These are phyloP conservation scores for Choristoneura rosaceana DNA, from an alignment of 2,888 invertebrate species.

Conservation along the genomic window DNA sequence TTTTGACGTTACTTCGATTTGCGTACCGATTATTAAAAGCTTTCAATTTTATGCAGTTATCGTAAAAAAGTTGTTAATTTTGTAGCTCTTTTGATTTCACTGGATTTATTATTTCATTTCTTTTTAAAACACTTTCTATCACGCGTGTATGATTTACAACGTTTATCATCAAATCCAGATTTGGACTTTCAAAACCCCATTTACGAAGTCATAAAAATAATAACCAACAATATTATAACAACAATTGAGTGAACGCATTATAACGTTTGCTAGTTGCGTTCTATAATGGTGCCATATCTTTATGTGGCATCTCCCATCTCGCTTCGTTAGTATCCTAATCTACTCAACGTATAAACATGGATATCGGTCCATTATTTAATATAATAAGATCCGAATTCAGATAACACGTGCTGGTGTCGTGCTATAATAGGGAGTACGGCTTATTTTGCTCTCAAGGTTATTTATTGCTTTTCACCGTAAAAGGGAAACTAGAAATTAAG, in stretches of 20 bases:
- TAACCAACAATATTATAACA: constrained; percentile 51
- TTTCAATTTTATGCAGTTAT: constrained; percentile 43
- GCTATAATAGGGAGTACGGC: constrained; percentile 32
- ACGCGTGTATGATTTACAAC: constrained; percentile 22
- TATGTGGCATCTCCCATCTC: constrained; percentile 71
- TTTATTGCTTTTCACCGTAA: constrained; percentile 32
- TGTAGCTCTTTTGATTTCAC: constrained; percentile 5
- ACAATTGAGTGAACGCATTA: constrained; percentile 73
- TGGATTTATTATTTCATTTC: background rate
- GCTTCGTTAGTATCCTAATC: constrained; percentile 56
- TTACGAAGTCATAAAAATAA: constrained; percentile 75
- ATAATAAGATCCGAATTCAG: constrained; percentile 48
- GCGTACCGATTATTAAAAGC: constrained; percentile 63
- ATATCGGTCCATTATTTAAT: constrained; percentile 51
- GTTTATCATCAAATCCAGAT: constrained; percentile 20
- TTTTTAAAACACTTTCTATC: constrained; percentile 22
- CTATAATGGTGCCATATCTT: constrained; percentile 72
- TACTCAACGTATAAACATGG: constrained; percentile 51
- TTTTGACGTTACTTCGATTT: constrained; percentile 72
- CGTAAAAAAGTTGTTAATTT: constrained; percentile 22
- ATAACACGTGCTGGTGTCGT: constrained; percentile 39
- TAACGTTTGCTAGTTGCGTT: constrained; percentile 73
- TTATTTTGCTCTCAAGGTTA: constrained; percentile 23
- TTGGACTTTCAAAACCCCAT: constrained; percentile 78
- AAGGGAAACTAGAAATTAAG: constrained; percentile 16